Conservation (phyloP, 1,140 invertebrate species). For the Meloidogyne floridensis region DNA sequence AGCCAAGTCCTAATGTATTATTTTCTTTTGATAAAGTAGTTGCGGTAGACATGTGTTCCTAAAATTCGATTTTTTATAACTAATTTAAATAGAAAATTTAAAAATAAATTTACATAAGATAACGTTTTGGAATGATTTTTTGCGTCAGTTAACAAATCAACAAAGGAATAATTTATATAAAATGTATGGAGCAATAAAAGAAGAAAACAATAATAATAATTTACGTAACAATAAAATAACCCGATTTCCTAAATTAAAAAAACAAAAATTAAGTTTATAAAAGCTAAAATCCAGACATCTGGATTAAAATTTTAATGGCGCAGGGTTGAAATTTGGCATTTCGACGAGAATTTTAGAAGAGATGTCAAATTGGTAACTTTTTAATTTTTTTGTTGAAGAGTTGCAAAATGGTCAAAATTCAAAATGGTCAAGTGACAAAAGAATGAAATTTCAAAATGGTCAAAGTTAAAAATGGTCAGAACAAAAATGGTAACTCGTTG, state of each 20-base stretch:
- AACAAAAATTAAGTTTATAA: neutral
- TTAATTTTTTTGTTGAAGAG: too few relatives aligned
- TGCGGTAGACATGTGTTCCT: constrained; percentile 1
- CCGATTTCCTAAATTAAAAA: constrained; percentile 4
- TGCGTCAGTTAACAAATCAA: constrained; percentile 5
- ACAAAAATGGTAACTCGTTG: neutral
- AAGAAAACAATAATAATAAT: neutral
- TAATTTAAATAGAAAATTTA: neutral
- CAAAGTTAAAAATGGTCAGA: neutral
- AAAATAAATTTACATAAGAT: neutral
- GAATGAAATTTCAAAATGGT: neutral
- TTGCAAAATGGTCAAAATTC: too few relatives aligned
- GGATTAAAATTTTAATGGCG: neutral
- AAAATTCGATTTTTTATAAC: neutral
- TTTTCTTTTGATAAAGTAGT: neutral
- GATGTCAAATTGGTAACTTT: neutral
- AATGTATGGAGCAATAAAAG: constrained; percentile 4
- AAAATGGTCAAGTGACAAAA: too few relatives aligned
- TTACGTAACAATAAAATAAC: neutral
- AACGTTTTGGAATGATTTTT: neutral
- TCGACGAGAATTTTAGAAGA: neutral
- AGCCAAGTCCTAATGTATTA: neutral
- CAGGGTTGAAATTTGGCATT: neutral
- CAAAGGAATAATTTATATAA: neutral
- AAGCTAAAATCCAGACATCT: neutral